Conservation (phyloP, 2,797 vertebrate species). For the Limosa lapponica region DNA sequence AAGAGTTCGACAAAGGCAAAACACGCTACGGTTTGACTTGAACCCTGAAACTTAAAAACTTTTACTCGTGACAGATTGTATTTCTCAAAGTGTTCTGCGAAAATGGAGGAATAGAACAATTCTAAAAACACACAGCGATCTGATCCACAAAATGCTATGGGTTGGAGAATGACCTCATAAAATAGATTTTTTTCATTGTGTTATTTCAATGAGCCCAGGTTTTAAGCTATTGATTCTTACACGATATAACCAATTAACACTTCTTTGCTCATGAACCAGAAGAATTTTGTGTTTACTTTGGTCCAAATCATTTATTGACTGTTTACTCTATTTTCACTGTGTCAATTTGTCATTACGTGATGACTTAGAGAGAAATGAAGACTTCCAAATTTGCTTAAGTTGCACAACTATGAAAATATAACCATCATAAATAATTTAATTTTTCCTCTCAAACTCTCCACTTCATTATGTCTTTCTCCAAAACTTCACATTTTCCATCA, state of each 20-base stretch:
- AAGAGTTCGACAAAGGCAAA: neutral
- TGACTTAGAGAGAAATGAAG: neutral
- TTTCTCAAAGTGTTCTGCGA: neutral
- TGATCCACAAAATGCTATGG: neutral
- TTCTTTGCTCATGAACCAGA: neutral
- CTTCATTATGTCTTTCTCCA: neutral
- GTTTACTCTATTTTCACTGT: neutral
- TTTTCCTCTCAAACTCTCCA: neutral
- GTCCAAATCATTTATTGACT: neutral
- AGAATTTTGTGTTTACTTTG: neutral
- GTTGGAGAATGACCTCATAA: neutral
- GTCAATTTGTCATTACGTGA: neutral
- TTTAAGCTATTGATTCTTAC: constrained; percentile 30
- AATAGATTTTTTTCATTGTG: neutral
- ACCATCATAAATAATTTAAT: neutral
- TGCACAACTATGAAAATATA: neutral
- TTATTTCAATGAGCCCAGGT: neutral
- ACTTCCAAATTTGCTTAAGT: neutral
- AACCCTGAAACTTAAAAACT: neutral
- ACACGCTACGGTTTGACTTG: neutral
- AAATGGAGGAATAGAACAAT: neutral
- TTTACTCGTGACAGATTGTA: no score
- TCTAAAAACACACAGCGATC: neutral
- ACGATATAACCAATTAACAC: neutral
- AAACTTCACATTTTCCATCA: neutral